These are phyloP conservation scores for Helogale parvula DNA, from an alignment of 2,113 vertebrate genomes.

Conservation along the genomic window DNA sequence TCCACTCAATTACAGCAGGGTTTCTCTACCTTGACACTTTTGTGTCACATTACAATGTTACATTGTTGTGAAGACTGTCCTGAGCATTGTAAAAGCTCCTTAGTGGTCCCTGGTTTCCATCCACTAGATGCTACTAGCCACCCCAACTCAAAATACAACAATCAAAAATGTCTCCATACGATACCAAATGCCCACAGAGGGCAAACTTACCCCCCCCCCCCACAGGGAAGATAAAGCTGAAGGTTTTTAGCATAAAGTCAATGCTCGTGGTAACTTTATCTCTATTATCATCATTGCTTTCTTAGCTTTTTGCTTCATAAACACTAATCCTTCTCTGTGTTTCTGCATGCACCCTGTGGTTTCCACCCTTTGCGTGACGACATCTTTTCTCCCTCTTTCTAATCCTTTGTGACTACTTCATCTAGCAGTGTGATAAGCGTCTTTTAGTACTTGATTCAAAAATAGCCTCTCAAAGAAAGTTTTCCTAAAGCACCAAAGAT, in stretches of 20 bases:
- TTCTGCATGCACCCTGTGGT: not conserved
- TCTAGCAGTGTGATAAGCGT: not conserved
- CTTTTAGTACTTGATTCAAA: not conserved
- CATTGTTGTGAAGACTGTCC: not conserved
- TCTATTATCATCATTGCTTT: not conserved
- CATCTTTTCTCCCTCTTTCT: not conserved
- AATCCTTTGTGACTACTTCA: not conserved
- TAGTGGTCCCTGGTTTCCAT: not conserved
- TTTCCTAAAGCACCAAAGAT: not conserved
- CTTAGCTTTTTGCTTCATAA: not conserved
- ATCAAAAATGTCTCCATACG: not conserved
- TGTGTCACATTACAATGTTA: not conserved
- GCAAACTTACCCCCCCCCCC: not conserved
- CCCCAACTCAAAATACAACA: not conserved
- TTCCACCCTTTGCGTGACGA: not conserved
- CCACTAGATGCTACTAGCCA: not conserved
- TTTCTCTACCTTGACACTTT: not conserved
- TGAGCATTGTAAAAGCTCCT: not conserved
- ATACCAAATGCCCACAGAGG: not conserved
- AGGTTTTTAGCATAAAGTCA: not conserved
- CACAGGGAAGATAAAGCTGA: not conserved
- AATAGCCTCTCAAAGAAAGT: not conserved
- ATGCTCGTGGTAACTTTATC: not conserved
- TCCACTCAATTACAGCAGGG: not conserved
- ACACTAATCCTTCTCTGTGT: not conserved